These are phyloP conservation scores for Selene dorsalis DNA, from an alignment of 2,797 vertebrate genomes.

Conservation along the genomic window DNA sequence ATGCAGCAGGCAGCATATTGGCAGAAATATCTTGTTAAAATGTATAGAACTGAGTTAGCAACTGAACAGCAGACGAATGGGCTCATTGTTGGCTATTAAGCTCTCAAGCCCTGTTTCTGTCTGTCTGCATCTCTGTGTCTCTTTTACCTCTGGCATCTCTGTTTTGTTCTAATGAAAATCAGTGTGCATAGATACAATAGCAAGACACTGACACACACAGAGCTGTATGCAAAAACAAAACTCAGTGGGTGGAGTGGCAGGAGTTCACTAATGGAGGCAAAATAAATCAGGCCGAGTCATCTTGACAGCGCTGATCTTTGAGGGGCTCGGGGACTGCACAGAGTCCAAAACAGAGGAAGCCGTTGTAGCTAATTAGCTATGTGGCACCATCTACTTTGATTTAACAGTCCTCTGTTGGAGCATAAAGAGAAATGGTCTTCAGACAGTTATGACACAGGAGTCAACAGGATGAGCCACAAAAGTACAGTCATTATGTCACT, in stretches of 20 bases:
- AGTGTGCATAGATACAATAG: constrained; percentile 13
- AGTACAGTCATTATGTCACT: not conserved
- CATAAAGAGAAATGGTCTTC: not conserved
- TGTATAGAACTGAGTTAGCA: constrained; percentile 16
- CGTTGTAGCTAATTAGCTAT: not conserved
- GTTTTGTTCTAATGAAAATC: constrained; percentile 8
- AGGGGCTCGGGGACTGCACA: not conserved
- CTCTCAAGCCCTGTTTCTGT: constrained; percentile 18
- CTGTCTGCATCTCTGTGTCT: not conserved
- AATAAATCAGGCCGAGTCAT: not conserved
- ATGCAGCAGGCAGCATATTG: constrained; percentile 16
- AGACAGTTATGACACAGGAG: not conserved
- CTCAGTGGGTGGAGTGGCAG: not conserved
- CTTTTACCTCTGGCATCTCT: constrained; percentile 20
- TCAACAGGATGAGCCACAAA: not conserved
- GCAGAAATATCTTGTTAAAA: constrained; percentile 31
- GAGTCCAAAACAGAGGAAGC: not conserved
- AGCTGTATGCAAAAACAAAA: constrained; percentile 40
- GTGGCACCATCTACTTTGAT: constrained; percentile 4
- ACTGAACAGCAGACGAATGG: constrained; percentile 22
- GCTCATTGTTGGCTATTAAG: constrained; percentile 22
- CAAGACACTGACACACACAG: not conserved
- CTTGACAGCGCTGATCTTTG: not conserved
- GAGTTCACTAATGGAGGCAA: not conserved
- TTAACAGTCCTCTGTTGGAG: not conserved